Conservation (phyloP, 1,140 invertebrate genomes). For the Drosophila biarmipes region DNA sequence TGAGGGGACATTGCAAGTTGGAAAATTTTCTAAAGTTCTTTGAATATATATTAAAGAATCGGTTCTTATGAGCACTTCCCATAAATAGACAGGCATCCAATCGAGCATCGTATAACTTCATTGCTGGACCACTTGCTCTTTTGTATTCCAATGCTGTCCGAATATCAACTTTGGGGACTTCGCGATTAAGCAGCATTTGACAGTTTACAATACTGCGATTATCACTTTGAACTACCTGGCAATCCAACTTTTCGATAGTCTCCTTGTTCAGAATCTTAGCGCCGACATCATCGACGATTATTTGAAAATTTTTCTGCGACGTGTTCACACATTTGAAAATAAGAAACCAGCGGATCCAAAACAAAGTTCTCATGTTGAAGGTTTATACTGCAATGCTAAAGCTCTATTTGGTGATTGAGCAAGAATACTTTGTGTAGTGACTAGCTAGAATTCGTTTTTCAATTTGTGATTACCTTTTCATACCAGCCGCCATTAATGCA, state of each 20-base stretch:
- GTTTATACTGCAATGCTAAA: slow-evolving; percentile 6
- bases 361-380: slow-evolving; percentile 25
- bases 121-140: slow-evolving; percentile 13
- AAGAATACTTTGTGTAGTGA: no score
- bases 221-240: slow-evolving; percentile 7
- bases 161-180: slow-evolving; percentile 10
- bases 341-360: slow-evolving; percentile 13
- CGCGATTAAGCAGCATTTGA: slow-evolving; percentile 18
- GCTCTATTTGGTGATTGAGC: neutral
- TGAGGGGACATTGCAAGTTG: slow-evolving; percentile 36
- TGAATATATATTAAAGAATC: slow-evolving; percentile 21
- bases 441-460: no score
- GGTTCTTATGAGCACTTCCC: slow-evolving; percentile 41
- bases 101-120: slow-evolving; percentile 29
- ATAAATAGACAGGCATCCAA: slow-evolving; percentile 38
- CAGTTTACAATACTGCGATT: slow-evolving; percentile 48
- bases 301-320: slow-evolving; percentile 32
- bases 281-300: slow-evolving; percentile 30
- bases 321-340: slow-evolving; percentile 5
- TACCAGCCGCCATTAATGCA: no score
- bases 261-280: slow-evolving; percentile 22
- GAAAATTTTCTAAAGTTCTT: slow-evolving; percentile 24
- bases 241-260: slow-evolving; percentile 22
- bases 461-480: neutral
- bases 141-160: slow-evolving; percentile 26